A percentile compares a stretch with the other conserved stretches of the same genome.
Evolutionary conservation across 2,797 vertebrate species (phyloP).

Genomic region (Catamblyrhynchus diadema): DNA sequence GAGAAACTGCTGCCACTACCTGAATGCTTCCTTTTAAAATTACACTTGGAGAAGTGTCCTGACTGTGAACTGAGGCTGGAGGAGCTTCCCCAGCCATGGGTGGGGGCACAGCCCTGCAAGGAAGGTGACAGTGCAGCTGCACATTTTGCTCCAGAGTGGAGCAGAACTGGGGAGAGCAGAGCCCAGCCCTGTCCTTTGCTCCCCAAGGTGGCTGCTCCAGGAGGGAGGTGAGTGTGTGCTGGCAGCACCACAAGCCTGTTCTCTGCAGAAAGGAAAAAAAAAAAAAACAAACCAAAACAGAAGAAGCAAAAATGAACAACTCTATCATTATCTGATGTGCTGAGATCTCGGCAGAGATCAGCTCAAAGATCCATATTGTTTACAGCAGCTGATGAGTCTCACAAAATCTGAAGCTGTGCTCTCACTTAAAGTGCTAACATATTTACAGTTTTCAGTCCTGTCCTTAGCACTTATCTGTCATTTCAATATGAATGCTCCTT

Average conservation of each 20-base stretch:
- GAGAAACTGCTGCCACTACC: not conserved
- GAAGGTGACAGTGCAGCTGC: not conserved
- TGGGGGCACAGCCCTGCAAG: not conserved
- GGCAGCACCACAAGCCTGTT: not conserved
- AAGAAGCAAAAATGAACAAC: constrained; percentile 53
- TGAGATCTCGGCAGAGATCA: constrained; percentile 12
- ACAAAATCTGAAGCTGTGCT: constrained; percentile 55
- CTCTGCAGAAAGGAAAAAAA: constrained; percentile 1
- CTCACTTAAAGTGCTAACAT: constrained; percentile 20
- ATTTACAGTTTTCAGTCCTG: constrained; percentile 44
- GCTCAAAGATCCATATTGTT: constrained; percentile 67
- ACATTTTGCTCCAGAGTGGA: not conserved
- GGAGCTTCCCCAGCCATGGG: not conserved
- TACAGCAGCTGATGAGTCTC: constrained; percentile 59
- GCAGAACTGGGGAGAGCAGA: not conserved
- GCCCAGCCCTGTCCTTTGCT: not conserved
- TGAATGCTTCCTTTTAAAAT: not conserved
- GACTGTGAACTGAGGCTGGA: not conserved
- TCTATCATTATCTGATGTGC: constrained; percentile 48
- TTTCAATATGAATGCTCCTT: constrained; percentile 58
- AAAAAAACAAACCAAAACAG: not conserved
- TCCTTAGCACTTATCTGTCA: constrained; percentile 54
- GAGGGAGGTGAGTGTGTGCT: not conserved
- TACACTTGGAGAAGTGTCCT: not conserved
- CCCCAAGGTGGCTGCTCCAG: not conserved